Base-by-base conservation (phyloP, 2,113 vertebrate genomes). In the Reinhardtius hippoglossoides region DNA sequence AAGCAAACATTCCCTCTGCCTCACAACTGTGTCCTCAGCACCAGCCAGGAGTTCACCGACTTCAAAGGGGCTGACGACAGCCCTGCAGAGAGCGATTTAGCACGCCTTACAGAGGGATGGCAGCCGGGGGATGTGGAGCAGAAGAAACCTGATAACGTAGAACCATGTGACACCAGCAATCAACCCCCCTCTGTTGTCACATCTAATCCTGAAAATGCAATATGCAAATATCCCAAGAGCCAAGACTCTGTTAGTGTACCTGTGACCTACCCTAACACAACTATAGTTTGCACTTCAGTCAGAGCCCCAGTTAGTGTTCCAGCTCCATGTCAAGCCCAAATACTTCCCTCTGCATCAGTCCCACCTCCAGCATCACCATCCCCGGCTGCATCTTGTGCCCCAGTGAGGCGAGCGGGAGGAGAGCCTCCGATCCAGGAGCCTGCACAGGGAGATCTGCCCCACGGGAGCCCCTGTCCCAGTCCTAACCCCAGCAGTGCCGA, bases 31-130 rank as follows among this genome's bases (percentile, higher is more conserved):
- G 66, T 75, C 1, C 90, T 93, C 79, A 92, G 89, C 20, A 24
- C 86, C 83, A 94, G 93, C 85, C 95, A 92, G 72, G 95, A 95
- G 81, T 99, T 98, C 84, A 98, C 96, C 0, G 97, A 99, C 88
- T 99, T 99, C 85, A 97, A 98, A 95, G 96, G 97, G 0, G 97
- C 93, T 0, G 96, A 96, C 5, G 96, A 97, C 18, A 81, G 72
- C 13, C 21, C 83, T 8, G 71, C 10, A 60, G 96, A 94, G 2
- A 93, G 89, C 54, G 95, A 95, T 71, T 94, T 96, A 37, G 92
- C 94, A 27, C 89, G 91, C 31, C 91, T 94, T 6, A 20, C 93
- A 61, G 92, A 88, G 18, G 74, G 54, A 15, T 89, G 81, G 0
- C 82, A 83, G 78, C 78, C 67, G 44, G 67, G 68, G 23, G 71